A percentile compares a stretch with the other conserved stretches of the same genome.
phyloP scores from a whole-genome alignment of 1,140 invertebrate genomes.

The Acromyrmex heyeri region DNA sequence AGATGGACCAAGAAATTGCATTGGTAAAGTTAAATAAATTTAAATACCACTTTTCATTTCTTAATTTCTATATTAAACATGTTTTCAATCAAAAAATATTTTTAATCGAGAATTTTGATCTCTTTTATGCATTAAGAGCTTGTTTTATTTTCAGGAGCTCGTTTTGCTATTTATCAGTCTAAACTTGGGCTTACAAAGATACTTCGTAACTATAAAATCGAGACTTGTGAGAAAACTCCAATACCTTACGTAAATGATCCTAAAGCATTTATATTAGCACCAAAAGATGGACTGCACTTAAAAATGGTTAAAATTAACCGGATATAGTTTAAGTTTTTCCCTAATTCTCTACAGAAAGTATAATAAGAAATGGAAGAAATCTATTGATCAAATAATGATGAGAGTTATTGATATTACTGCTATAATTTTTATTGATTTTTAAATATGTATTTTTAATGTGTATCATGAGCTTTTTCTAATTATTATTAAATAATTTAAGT shows the following conservation, averaged over 20 bases:
- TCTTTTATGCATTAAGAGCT: not conserved
- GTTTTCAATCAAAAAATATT: not conserved
- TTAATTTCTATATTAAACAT: not conserved
- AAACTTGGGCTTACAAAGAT: conserved; percentile 85
- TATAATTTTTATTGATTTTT: no score
- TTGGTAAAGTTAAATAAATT: conserved; percentile 86
- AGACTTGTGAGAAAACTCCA: conserved; percentile 77
- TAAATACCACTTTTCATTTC: not conserved
- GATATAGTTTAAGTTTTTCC: not conserved
- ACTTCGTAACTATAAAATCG: conserved; percentile 82
- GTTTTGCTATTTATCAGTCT: conserved; percentile 85
- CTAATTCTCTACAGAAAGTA: no score
- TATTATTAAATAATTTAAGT: no score
- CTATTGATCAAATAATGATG: no score
- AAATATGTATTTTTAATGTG: not conserved
- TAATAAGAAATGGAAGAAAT: no score
- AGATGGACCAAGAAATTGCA: conserved; percentile 91
- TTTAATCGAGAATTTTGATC: not conserved
- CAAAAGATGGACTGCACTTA: conserved; percentile 72
- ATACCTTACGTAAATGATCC: conserved; percentile 84
- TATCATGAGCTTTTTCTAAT: no score
- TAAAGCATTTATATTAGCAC: conserved; percentile 82
- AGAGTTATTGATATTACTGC: no score
- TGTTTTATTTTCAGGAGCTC: conserved; percentile 74
- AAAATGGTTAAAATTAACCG: conserved; percentile 43